Evolutionary conservation across 2,888 invertebrate genomes (phyloP).

Genomic region (Caenorhabditis sp.): DNA sequence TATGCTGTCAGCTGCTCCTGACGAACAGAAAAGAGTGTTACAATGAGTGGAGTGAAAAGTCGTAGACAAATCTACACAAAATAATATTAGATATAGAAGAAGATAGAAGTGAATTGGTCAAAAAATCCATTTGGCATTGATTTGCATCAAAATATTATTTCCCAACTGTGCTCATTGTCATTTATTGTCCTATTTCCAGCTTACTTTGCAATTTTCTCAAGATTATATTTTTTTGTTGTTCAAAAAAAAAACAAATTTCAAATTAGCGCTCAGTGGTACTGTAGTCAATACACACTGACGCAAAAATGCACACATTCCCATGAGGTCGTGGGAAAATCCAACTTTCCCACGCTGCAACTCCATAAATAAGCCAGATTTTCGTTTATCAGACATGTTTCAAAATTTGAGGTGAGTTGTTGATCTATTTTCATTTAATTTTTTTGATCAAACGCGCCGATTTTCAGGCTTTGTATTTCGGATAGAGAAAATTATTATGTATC

Average conservation of each 20-base stretch:
- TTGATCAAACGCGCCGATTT: not conserved
- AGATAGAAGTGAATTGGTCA: not conserved
- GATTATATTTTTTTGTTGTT: not conserved
- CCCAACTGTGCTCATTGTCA: too few species aligned
- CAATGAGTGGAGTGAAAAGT: constrained; percentile 1
- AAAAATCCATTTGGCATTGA: not conserved
- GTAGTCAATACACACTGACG: constrained; percentile 8
- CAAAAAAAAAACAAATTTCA: not conserved
- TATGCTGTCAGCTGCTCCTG: not conserved
- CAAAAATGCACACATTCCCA: constrained; percentile 15
- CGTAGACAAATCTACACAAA: not conserved
- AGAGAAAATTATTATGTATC: not conserved
- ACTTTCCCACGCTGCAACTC: constrained; percentile 3
- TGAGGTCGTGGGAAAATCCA: constrained; percentile 16
- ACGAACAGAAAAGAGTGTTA: not conserved
- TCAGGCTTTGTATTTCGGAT: not conserved
- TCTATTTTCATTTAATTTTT: constrained; percentile 7
- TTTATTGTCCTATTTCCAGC: constrained; percentile 4
- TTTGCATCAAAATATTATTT: too few species aligned
- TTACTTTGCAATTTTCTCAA: not conserved
- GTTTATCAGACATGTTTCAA: not conserved
- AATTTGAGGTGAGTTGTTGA: constrained; percentile 1
- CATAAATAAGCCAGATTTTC: not conserved
- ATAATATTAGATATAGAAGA: not conserved
- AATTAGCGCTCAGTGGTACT: not conserved